phyloP scores from a whole-genome alignment of 2,797 vertebrate genomes.

The Okamejei kenojei region DNA sequence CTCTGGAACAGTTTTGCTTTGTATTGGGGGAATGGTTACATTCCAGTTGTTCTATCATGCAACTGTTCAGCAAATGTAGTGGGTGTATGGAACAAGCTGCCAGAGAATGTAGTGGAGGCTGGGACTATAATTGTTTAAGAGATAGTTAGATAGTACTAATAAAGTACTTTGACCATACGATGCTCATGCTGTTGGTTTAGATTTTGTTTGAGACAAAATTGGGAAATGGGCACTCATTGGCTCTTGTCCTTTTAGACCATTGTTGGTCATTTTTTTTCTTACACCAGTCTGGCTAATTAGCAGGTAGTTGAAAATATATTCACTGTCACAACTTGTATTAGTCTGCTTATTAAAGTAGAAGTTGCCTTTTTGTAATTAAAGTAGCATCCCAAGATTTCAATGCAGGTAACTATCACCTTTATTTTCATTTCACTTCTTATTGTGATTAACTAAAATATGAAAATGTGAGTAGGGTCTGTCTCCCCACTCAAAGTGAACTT shows the following conservation, averaged over 20 bases:
- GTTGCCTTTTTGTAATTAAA: not conserved
- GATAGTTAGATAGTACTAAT: no score
- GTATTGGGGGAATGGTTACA: no score
- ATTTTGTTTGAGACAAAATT: not conserved
- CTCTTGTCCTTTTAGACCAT: not conserved
- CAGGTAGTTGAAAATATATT: not conserved
- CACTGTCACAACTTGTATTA: not conserved
- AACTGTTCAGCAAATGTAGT: no score
- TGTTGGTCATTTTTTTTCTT: not conserved
- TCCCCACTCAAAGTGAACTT: not conserved
- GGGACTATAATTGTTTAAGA: no score
- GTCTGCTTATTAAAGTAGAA: not conserved
- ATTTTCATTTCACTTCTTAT: not conserved
- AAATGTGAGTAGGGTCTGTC: not conserved
- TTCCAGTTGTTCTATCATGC: no score
- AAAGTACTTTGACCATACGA: no score
- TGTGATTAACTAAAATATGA: not conserved
- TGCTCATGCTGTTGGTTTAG: not conserved
- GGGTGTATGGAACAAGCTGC: no score
- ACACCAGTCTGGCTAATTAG: not conserved
- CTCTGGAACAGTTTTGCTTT: no score
- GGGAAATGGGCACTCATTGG: not conserved
- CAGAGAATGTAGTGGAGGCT: no score
- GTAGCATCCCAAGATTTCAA: not conserved
- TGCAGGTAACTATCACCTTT: not conserved